Evolutionary conservation across 2,888 invertebrate species (phyloP).

Genomic region (Augochlorella aurata): DNA sequence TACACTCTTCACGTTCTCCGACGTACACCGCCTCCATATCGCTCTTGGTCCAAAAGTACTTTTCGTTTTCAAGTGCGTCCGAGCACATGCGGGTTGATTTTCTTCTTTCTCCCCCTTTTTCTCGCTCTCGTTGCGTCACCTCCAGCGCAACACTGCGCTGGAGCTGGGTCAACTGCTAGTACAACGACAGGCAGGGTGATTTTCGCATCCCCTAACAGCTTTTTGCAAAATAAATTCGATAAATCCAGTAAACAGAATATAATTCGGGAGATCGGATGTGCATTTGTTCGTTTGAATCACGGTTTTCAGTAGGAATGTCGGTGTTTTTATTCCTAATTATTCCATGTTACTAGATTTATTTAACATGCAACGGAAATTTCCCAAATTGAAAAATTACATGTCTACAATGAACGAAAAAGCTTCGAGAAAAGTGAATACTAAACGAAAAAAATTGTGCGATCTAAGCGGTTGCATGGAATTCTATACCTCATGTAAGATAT

Average conservation of each 20-base stretch:
- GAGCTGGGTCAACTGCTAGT: constrained; percentile 43
- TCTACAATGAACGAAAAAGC: too few relatives aligned
- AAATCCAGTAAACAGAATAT: background rate
- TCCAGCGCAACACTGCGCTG: constrained; percentile 15
- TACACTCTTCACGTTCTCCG: constrained; percentile 59
- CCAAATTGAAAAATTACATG: too few relatives aligned
- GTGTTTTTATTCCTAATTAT: too few relatives aligned
- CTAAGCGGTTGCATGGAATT: too few relatives aligned
- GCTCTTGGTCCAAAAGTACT: constrained; percentile 74
- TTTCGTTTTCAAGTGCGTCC: constrained; percentile 73
- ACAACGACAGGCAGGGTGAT: background rate
- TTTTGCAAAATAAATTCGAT: background rate
- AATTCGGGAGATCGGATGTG: background rate
- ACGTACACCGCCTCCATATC: constrained; percentile 58
- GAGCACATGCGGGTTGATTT: constrained; percentile 77
- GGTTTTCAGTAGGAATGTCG: background rate
- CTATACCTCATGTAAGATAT: too few relatives aligned
- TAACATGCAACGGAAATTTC: too few relatives aligned
- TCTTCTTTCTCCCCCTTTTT: constrained; percentile 65
- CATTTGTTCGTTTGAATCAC: background rate
- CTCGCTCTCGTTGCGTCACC: constrained; percentile 55
- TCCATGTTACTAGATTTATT: too few relatives aligned
- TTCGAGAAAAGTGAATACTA: too few relatives aligned
- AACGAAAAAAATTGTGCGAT: too few relatives aligned
- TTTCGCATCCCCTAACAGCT: background rate